Evolutionary conservation across 2,888 invertebrate genomes (phyloP).

Genomic region (Limnephilus rhombicus): DNA sequence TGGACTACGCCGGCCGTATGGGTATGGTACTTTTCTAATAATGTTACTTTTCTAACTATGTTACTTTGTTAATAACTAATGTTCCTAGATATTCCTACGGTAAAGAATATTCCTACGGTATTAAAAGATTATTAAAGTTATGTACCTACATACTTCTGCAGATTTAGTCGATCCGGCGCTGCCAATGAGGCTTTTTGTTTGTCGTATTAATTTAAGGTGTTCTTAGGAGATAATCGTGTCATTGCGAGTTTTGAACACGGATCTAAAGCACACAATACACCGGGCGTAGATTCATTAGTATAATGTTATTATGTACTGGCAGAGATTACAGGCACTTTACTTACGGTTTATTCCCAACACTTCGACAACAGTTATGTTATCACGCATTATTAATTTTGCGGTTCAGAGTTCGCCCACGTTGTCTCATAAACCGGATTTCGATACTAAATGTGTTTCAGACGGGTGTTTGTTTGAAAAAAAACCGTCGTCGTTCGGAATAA

Average conservation of each 20-base stretch:
- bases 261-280: background rate
- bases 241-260: background rate
- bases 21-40: too few species aligned
- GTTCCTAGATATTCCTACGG: too few species aligned
- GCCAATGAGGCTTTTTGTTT: background rate
- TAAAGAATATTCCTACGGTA: background rate
- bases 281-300: background rate
- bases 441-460: background rate
- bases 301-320: background rate
- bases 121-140: background rate
- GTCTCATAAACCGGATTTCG: background rate
- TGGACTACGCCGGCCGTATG: too few species aligned
- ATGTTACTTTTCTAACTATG: too few species aligned
- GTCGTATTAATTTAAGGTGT: background rate
- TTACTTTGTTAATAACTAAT: too few species aligned
- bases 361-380: background rate
- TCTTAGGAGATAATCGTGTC: background rate
- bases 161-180: background rate
- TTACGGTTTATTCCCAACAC: background rate
- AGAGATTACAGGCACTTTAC: background rate
- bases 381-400: background rate
- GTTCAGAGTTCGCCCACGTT: background rate
- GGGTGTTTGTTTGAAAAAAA: background rate
- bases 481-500: background rate
- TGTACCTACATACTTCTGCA: background rate